Percentiles rank a stretch among this genome's conserved stretches.
phyloP scores from a whole-genome alignment of 2,113 vertebrate genomes.

The Rana temporaria region DNA sequence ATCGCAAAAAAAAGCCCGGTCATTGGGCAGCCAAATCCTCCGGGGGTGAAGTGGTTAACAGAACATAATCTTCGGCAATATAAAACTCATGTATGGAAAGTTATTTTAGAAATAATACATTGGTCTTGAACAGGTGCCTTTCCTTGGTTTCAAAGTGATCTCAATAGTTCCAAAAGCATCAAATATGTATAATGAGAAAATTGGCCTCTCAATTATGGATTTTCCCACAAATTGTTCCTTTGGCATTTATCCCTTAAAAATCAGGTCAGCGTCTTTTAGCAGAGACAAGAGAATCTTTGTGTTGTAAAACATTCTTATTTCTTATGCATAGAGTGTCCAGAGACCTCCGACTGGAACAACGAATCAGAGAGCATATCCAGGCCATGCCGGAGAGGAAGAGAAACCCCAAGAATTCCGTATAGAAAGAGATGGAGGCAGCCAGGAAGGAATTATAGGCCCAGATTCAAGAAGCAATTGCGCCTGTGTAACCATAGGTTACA shows the following conservation, averaged over 20 bases:
- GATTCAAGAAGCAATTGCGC: too few relatives aligned
- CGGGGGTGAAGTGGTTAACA: too few relatives aligned
- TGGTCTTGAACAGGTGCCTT: too few relatives aligned
- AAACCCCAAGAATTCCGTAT: slow-evolving; percentile 41
- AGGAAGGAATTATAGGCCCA: slow-evolving; percentile 61
- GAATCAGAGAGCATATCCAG: slow-evolving; percentile 52
- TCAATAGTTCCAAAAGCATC: too few relatives aligned
- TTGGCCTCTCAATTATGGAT: background rate
- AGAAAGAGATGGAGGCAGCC: slow-evolving; percentile 62
- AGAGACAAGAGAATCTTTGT: background rate
- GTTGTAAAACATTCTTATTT: background rate
- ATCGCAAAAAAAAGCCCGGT: too few relatives aligned
- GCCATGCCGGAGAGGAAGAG: slow-evolving; percentile 60
- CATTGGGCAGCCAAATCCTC: too few relatives aligned
- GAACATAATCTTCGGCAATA: too few relatives aligned
- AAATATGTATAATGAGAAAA: too few relatives aligned
- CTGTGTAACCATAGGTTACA: too few relatives aligned
- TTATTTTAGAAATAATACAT: too few relatives aligned
- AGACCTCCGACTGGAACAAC: slow-evolving; percentile 60
- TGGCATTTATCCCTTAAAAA: background rate
- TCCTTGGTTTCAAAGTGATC: too few relatives aligned
- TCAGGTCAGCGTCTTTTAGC: background rate
- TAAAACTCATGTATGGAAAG: too few relatives aligned
- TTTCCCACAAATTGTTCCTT: slow-evolving; percentile 5
- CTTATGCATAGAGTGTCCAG: slow-evolving; percentile 57